Percentiles rank a stretch among this genome's conserved stretches.
These are phyloP conservation scores for Platysteira castanea DNA, from an alignment of 2,113 vertebrate genomes.

Conservation along the genomic window DNA sequence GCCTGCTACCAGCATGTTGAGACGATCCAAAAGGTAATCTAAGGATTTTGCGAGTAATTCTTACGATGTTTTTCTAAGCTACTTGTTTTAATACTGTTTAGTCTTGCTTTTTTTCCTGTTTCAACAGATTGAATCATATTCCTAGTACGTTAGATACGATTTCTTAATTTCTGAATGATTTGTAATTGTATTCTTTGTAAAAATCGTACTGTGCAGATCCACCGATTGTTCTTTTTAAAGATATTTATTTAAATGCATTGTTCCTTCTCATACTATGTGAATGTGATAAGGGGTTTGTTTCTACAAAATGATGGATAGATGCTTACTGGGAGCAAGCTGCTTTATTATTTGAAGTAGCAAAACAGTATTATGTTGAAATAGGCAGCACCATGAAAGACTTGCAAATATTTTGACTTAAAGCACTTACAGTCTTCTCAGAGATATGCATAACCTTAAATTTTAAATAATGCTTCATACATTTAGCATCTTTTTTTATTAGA, in stretches of 20 bases:
- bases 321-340: background rate
- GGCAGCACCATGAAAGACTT: conserved; percentile 28
- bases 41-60: conserved; percentile 49
- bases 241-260: conserved; percentile 16
- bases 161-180: conserved; percentile 4
- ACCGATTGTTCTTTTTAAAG: background rate
- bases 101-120: background rate
- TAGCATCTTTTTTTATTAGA: background rate
- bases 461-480: background rate
- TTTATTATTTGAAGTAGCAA: conserved; percentile 13
- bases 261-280: background rate
- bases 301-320: conserved; percentile 8
- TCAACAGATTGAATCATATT: background rate
- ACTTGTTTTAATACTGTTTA: background rate
- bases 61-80: background rate
- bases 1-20: conserved; percentile 86
- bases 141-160: background rate
- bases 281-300: background rate
- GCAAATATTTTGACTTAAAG: conserved; percentile 42
- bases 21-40: conserved; percentile 85
- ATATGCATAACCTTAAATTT: background rate
- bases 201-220: background rate
- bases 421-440: background rate
- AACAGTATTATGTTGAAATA: background rate
- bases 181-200: background rate